Evolutionary conservation across 2,888 invertebrate genomes (phyloP).

Genomic region (Meloe dianella): DNA sequence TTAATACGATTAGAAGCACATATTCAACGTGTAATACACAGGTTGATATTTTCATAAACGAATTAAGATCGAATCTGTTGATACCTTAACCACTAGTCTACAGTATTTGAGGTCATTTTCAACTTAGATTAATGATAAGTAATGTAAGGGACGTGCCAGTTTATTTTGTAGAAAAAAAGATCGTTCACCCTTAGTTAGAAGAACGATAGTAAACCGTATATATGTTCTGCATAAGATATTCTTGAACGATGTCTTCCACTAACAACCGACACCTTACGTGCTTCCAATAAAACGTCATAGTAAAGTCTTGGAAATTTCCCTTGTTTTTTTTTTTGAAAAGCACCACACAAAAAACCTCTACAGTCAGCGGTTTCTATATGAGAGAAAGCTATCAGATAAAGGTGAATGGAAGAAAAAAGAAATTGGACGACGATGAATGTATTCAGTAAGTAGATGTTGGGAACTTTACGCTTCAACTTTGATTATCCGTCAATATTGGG

Average conservation of each 20-base stretch:
- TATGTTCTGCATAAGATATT: slow-evolving; percentile 36
- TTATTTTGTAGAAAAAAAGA: not conserved
- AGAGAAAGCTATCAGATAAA: slow-evolving; percentile 41
- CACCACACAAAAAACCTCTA: slow-evolving; percentile 41
- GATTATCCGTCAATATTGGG: not conserved
- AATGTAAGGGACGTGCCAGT: slow-evolving; percentile 3
- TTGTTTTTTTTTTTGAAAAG: slow-evolving; percentile 40
- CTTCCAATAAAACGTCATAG: slow-evolving; percentile 40
- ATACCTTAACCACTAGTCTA: not conserved
- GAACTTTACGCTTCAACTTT: slow-evolving; percentile 20
- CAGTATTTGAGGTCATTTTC: not conserved
- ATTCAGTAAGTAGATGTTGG: slow-evolving; percentile 23
- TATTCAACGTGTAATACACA: not conserved
- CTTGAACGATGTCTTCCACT: slow-evolving; percentile 35
- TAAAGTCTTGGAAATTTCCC: slow-evolving; percentile 44
- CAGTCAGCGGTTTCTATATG: slow-evolving; percentile 40
- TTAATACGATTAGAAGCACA: slow-evolving; percentile 25
- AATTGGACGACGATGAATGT: slow-evolving; percentile 32
- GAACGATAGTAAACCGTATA: no score
- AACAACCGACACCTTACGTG: slow-evolving; percentile 46
- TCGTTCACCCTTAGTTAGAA: not conserved
- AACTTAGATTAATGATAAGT: slow-evolving; percentile 8
- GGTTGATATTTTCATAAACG: slow-evolving; percentile 12
- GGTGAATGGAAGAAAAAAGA: slow-evolving; percentile 11
- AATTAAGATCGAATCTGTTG: not conserved